Conservation (phyloP, 2,888 invertebrate species). For the Caenorhabditis becei region DNA sequence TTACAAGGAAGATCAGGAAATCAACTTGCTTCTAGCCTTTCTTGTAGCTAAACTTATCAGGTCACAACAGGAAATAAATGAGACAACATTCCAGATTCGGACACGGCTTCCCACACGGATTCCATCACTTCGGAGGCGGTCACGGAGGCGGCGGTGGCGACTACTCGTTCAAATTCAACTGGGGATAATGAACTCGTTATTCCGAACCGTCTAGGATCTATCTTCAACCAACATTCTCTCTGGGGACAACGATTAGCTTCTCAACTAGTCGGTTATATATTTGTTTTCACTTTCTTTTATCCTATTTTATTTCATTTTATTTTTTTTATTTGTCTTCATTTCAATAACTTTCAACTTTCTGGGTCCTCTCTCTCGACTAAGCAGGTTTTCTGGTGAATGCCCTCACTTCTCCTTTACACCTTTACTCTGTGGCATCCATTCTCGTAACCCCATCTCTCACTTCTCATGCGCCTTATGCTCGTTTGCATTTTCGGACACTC, state of each 20-base stretch:
- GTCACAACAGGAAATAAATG: background rate
- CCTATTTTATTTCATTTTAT: background rate
- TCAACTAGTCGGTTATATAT: conserved; percentile 24
- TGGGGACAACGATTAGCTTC: conserved; percentile 24
- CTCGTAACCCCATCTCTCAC: conserved; percentile 1
- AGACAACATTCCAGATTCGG: conserved; percentile 51
- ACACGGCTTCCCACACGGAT: conserved; percentile 76
- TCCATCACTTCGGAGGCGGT: conserved; percentile 77
- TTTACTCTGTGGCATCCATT: conserved; percentile 35
- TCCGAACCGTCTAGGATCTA: background rate
- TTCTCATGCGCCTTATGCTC: background rate
- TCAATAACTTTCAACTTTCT: conserved; percentile 10
- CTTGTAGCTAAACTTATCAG: background rate
- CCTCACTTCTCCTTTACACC: background rate
- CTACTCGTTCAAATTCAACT: conserved; percentile 80
- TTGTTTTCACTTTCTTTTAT: background rate
- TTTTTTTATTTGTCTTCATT: conserved; percentile 10
- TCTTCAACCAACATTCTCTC: conserved; percentile 2
- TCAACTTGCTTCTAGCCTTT: background rate
- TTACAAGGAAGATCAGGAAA: background rate
- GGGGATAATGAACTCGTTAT: conserved; percentile 42
- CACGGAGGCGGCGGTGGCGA: conserved; percentile 68
- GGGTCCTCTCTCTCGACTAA: conserved; percentile 46
- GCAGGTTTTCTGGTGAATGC: conserved; percentile 37
- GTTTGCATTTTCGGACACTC: conserved; percentile 18